phyloP scores from a whole-genome alignment of 2,888 invertebrate genomes.

The Phyto melanocephala region DNA sequence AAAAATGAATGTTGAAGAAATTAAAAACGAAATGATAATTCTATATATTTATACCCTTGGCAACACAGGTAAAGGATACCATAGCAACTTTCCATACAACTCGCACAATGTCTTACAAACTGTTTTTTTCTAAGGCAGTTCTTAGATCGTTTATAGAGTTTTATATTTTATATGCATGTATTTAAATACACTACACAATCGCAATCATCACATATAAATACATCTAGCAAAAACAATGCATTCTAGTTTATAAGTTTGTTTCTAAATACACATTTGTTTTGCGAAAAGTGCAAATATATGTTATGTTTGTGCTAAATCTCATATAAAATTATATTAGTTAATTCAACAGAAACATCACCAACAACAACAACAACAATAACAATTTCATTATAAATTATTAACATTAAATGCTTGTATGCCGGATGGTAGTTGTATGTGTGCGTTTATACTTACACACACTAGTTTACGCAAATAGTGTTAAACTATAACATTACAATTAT shows the following conservation, averaged over 20 bases:
- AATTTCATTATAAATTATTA: constrained; percentile 40
- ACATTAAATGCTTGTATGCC: background rate
- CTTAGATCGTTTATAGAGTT: constrained; percentile 5
- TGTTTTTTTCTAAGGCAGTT: background rate
- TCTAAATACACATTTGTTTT: constrained; percentile 19
- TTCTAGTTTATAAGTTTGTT: background rate
- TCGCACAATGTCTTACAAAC: too few relatives aligned
- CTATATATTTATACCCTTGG: too few relatives aligned
- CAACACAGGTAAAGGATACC: too few relatives aligned
- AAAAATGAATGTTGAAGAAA: too few relatives aligned
- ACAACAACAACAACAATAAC: background rate
- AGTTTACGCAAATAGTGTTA: constrained; percentile 28
- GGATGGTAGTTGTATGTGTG: too few relatives aligned
- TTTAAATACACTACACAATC: background rate
- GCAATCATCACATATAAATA: background rate
- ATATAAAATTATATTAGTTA: constrained; percentile 26
- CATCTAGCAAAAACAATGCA: background rate
- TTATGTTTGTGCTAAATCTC: constrained; percentile 19
- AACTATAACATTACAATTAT: constrained; percentile 41
- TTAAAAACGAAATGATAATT: too few relatives aligned
- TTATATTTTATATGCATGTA: background rate
- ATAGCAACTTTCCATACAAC: too few relatives aligned
- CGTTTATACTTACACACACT: too few relatives aligned
- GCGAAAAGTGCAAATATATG: constrained; percentile 25
- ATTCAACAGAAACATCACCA: constrained; percentile 5